Percentiles rank a stretch among this genome's conserved stretches.
Conservation (phyloP, 2,113 vertebrate species). For the human (Homo sapiens) region DNA sequence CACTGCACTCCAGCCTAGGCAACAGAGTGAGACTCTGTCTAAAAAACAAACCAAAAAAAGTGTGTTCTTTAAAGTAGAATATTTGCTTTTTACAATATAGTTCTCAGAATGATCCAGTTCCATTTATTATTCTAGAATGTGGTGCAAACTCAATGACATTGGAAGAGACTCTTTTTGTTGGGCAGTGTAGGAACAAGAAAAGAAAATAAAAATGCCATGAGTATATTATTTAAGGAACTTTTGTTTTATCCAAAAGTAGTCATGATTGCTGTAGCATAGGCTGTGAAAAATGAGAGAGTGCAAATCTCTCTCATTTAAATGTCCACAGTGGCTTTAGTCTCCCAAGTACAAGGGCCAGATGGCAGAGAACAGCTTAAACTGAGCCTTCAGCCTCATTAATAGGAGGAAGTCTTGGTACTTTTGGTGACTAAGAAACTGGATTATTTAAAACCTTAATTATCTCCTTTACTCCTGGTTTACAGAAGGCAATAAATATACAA, state of each 20-base stretch:
- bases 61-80: background rate
- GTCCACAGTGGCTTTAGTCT: background rate
- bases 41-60: no score
- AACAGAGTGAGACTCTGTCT: no score
- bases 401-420: background rate
- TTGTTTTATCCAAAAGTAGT: background rate
- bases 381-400: background rate
- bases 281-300: background rate
- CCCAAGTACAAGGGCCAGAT: background rate
- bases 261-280: background rate
- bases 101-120: background rate
- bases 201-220: background rate
- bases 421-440: background rate
- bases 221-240: background rate
- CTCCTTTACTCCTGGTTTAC: background rate
- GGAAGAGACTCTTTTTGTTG: background rate
- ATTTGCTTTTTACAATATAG: background rate
- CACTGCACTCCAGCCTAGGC: no score
- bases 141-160: background rate
- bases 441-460: background rate
- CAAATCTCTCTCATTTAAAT: background rate
- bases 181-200: background rate
- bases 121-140: background rate
- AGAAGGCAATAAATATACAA: background rate
- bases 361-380: background rate